These are phyloP conservation scores for Eupeodes luniger DNA, from an alignment of 2,888 invertebrate species.

Conservation along the genomic window DNA sequence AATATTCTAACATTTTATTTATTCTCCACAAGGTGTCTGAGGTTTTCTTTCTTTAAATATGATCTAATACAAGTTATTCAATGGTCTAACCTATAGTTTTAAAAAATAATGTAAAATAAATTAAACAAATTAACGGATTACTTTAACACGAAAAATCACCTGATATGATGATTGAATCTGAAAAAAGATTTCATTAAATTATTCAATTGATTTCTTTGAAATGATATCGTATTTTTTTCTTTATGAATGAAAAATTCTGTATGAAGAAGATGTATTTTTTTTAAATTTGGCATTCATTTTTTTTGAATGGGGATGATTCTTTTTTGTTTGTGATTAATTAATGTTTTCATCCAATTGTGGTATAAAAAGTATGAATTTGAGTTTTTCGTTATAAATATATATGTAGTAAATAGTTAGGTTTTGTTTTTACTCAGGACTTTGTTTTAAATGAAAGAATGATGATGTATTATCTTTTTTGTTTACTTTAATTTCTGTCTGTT, in stretches of 20 bases:
- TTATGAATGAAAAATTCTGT: constrained; percentile 37
- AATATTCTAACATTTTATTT: constrained; percentile 53
- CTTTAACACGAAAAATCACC: constrained; percentile 70
- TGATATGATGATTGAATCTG: constrained; percentile 75
- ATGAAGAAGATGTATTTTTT: constrained; percentile 21
- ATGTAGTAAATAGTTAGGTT: constrained; percentile 24
- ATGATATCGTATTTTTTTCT: constrained; percentile 46
- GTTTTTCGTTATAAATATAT: constrained; percentile 38
- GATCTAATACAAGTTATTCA: constrained; percentile 27
- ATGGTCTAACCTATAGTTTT: constrained; percentile 25
- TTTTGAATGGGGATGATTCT: constrained; percentile 7
- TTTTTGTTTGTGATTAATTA: neutral
- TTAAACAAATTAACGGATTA: constrained; percentile 23
- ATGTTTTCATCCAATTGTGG: constrained; percentile 41
- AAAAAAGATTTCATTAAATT: constrained; percentile 74
- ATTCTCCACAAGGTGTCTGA: constrained; percentile 75
- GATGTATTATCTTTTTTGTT: constrained; percentile 36
- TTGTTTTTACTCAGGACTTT: constrained; percentile 18
- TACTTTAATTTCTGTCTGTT: constrained; percentile 48
- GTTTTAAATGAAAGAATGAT: constrained; percentile 42
- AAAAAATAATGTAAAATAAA: constrained; percentile 17
- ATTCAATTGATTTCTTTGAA: constrained; percentile 64
- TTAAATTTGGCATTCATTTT: constrained; percentile 13
- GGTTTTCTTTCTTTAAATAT: constrained; percentile 53
- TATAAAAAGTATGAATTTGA: constrained; percentile 61